phyloP scores from a whole-genome alignment of 2,113 vertebrate genomes.

The Tetraodon nigroviridis region DNA sequence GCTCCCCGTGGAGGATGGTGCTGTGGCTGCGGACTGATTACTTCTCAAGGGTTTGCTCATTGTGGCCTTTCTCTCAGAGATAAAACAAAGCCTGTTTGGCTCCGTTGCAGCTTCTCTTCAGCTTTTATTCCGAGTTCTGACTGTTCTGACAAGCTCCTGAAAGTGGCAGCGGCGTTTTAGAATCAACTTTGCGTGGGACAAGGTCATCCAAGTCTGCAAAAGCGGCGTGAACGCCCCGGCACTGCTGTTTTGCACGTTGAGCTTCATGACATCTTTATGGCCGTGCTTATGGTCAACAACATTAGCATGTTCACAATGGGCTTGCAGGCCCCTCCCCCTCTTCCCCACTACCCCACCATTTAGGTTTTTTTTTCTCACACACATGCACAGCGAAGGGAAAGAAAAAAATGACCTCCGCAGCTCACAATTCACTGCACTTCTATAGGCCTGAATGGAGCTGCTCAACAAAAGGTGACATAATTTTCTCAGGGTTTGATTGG shows the following conservation, averaged over 20 bases:
- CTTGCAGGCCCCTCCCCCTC: slow-evolving; percentile 42
- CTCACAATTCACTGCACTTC: slow-evolving; percentile 82
- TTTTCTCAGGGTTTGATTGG: slow-evolving; percentile 79
- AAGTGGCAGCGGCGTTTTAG: slow-evolving; percentile 61
- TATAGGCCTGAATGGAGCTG: slow-evolving; percentile 82
- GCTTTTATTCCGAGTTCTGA: slow-evolving; percentile 39
- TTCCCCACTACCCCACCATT: slow-evolving; percentile 28
- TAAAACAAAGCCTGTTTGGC: slow-evolving; percentile 52
- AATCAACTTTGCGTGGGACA: slow-evolving; percentile 39
- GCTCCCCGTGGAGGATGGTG: slow-evolving; percentile 20
- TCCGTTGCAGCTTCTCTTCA: slow-evolving; percentile 23
- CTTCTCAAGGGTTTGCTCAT: slow-evolving; percentile 56
- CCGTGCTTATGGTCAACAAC: slow-evolving; percentile 69
- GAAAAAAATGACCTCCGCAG: slow-evolving; percentile 73
- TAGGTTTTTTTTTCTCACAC: slow-evolving; percentile 46
- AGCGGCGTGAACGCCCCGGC: slow-evolving; percentile 16
- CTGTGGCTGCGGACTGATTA: slow-evolving; percentile 42
- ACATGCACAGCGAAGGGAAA: slow-evolving; percentile 33
- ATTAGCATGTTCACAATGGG: slow-evolving; percentile 78
- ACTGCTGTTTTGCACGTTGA: slow-evolving; percentile 64
- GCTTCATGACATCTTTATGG: slow-evolving; percentile 84
- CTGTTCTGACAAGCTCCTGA: slow-evolving; percentile 66
- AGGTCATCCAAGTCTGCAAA: slow-evolving; percentile 43
- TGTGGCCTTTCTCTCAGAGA: slow-evolving; percentile 44
- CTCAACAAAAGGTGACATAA: slow-evolving; percentile 87